phyloP scores from a whole-genome alignment of 2,888 invertebrate genomes.

The Diachrysia chrysitis region DNA sequence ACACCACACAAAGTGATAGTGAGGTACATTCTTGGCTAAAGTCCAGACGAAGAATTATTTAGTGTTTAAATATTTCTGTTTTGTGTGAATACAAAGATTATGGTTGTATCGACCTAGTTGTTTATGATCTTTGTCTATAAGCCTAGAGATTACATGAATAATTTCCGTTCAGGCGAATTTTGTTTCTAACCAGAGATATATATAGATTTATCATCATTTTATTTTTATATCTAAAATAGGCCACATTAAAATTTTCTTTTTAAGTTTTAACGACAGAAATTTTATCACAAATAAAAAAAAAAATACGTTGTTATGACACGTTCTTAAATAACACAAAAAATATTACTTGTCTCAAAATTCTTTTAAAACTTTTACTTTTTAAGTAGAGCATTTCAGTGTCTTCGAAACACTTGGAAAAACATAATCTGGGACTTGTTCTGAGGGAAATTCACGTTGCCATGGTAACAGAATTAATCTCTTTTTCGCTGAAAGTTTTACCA shows the following conservation, averaged over 20 bases:
- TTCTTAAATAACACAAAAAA: neutral
- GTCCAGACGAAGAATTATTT: constrained; percentile 23
- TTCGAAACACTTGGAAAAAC: constrained; percentile 30
- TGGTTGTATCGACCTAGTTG: neutral
- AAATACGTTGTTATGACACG: no score
- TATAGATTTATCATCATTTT: neutral
- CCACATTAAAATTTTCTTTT: no score
- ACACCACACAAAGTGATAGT: constrained; percentile 13
- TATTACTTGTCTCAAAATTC: neutral
- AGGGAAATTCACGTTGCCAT: constrained; percentile 22
- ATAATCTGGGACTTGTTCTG: constrained; percentile 7
- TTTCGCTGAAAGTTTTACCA: constrained; percentile 31
- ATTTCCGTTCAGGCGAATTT: neutral
- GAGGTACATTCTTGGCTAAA: constrained; percentile 20
- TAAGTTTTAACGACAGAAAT: no score
- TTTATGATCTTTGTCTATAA: neutral
- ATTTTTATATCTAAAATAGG: neutral
- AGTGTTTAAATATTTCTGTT: constrained; percentile 3
- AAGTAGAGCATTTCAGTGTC: neutral
- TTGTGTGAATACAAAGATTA: neutral
- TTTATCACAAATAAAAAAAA: neutral
- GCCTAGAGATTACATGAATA: neutral
- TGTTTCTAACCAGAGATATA: neutral
- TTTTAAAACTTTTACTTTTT: neutral
- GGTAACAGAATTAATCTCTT: constrained; percentile 30